A percentile compares a stretch with the other conserved stretches of the same genome.
Evolutionary conservation across 2,797 vertebrate genomes (phyloP).

Genomic region (Dromococcyx pavoninus): DNA sequence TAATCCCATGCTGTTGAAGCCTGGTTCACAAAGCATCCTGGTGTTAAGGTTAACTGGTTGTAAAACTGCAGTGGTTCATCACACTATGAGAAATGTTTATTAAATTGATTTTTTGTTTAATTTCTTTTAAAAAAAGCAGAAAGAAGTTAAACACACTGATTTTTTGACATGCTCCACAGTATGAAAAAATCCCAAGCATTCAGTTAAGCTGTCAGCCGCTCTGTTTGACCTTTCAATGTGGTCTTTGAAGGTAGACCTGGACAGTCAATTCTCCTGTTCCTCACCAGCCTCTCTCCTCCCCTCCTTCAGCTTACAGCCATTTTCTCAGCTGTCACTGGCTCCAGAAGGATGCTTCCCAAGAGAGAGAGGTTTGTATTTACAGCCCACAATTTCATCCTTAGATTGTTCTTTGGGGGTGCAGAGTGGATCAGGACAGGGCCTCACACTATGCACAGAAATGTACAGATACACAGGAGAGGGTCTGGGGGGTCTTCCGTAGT

Average conservation of each 20-base stretch:
- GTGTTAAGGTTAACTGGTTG: conserved; percentile 53
- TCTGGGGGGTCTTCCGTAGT: not conserved
- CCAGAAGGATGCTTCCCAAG: not conserved
- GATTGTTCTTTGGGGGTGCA: not conserved
- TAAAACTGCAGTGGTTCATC: conserved; percentile 53
- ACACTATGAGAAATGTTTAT: conserved; percentile 71
- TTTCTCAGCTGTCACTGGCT: not conserved
- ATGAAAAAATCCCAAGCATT: conserved; percentile 64
- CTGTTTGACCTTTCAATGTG: conserved; percentile 35
- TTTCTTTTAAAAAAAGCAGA: conserved; percentile 48
- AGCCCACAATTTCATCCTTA: not conserved
- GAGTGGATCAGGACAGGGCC: not conserved
- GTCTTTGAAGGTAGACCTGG: conserved; percentile 43
- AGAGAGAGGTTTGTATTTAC: not conserved
- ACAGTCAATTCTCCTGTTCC: not conserved
- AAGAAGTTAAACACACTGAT: conserved; percentile 66
- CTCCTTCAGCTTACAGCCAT: not conserved
- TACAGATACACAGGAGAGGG: not conserved
- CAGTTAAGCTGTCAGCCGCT: conserved; percentile 59
- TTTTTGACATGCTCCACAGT: conserved; percentile 68
- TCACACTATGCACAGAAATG: not conserved
- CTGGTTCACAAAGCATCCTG: conserved; percentile 52
- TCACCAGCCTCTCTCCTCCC: not conserved
- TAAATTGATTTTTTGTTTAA: conserved; percentile 47
- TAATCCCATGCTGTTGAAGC: conserved; percentile 29